Base-by-base conservation (phyloP, 2,888 invertebrate genomes). In the Tiliacea citrago region DNA sequence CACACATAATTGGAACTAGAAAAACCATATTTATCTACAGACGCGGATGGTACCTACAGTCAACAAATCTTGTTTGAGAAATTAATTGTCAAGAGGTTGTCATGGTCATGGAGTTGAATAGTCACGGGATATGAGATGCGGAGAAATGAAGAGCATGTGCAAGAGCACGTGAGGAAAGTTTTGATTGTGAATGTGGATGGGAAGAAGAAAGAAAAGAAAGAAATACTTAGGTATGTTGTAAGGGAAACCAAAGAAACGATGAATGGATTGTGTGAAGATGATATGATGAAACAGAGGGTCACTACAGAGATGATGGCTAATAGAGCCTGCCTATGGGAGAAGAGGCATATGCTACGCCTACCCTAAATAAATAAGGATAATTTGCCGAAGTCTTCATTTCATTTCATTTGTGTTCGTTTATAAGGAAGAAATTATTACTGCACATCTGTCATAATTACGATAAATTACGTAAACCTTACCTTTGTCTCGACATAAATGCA, bases 371-470 rank as follows among this genome's bases (percentile, higher is more conserved):
- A 39, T 39, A 39, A 39, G 39, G 39, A 39, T 39, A 2, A 7
- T 39, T 7, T 39, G 39, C 39, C 39, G 2, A 7, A 39, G 18
- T 63, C n/a, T 63, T 29, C 39, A 51, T 21, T 66, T 29, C 39
- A 51, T 21, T 66, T 16, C 0, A n/a, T 61, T 39, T 39, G 51
- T 35, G 35, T 51, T 63, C 7, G 24, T 21, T 39, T 39, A 10
- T 9, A 16, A 66, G 66, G 57, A 58, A 45, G 24, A 67, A 24
- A 47, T 47, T 8, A 7, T 10, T 21, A 24, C 4, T 57, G 29
- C 29, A 45, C 18, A 53, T 18, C 53, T 39, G 51, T 45, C 79
- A 72, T 77, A 79, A 79, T 77, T 72, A 71, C 47, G 21, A 24
- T 42, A 35, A 76, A 69, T 42, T 39, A 79, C 55, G 35, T 18